Evolutionary conservation across 2,797 vertebrate genomes (phyloP).

Genomic region (Microtus agrestis): DNA sequence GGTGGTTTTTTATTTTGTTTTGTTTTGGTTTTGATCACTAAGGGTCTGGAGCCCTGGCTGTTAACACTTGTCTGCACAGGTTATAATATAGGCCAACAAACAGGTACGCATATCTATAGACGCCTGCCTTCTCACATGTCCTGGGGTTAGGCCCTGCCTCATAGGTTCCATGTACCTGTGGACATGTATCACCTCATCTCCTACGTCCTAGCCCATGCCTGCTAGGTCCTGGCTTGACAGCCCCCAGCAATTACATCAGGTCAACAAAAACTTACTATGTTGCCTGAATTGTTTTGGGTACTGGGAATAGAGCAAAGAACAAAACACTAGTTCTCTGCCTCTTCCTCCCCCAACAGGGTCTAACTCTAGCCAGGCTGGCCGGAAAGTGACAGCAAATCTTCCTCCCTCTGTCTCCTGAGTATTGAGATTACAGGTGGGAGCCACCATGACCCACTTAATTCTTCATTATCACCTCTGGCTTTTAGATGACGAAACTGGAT

Average conservation of each 20-base stretch:
- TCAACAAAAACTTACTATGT: neutral
- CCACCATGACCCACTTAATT: neutral
- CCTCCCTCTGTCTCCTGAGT: neutral
- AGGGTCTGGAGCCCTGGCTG: neutral
- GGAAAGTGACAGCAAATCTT: neutral
- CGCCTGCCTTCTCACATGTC: neutral
- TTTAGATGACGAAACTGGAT: constrained; percentile 44
- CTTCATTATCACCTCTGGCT: neutral
- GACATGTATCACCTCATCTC: too few relatives aligned
- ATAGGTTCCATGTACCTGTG: neutral
- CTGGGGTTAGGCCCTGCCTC: neutral
- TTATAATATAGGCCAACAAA: neutral
- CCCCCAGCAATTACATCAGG: neutral
- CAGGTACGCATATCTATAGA: neutral
- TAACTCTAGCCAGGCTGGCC: neutral
- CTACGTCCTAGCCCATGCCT: neutral
- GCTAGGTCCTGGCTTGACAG: neutral
- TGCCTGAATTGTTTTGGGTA: neutral
- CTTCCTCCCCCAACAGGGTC: neutral
- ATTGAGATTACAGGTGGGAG: neutral
- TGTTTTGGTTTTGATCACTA: neutral
- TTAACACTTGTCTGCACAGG: neutral
- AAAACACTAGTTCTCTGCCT: neutral
- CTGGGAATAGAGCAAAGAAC: neutral
- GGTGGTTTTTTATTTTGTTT: neutral